A percentile compares a stretch with the other conserved stretches of the same genome.
Evolutionary conservation across 2,797 vertebrate genomes (phyloP).

Genomic region (Amphiprion clarkii): DNA sequence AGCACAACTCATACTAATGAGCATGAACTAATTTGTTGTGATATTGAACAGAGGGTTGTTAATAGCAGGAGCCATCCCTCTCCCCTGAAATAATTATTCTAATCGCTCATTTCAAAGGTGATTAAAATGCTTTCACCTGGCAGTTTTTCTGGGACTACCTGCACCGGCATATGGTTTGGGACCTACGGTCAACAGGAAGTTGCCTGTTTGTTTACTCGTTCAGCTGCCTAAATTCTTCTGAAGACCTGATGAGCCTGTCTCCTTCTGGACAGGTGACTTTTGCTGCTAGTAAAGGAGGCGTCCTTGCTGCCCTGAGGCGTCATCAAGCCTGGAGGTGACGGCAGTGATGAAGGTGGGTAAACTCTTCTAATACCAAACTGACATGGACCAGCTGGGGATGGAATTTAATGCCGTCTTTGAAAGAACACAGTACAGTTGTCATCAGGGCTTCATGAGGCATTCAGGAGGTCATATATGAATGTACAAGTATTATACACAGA

Average conservation of each 20-base stretch:
- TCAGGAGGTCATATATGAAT: not conserved
- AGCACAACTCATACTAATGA: constrained; percentile 81
- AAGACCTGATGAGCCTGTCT: constrained; percentile 5
- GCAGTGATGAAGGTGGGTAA: constrained; percentile 20
- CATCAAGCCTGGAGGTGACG: not conserved
- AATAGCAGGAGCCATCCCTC: constrained; percentile 79
- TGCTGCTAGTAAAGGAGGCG: not conserved
- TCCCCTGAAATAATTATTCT: constrained; percentile 84
- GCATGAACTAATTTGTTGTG: constrained; percentile 80
- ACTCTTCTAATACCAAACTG: constrained; percentile 5
- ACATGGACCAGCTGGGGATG: no score
- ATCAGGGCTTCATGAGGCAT: not conserved
- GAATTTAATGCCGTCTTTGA: constrained; percentile 9
- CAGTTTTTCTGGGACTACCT: constrained; percentile 61
- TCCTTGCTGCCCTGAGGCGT: not conserved
- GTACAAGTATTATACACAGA: not conserved
- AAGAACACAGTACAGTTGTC: constrained; percentile 10
- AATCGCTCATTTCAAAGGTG: constrained; percentile 84
- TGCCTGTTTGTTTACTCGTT: constrained; percentile 66
- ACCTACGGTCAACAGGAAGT: constrained; percentile 57
- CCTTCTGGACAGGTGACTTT: constrained; percentile 15
- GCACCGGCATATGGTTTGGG: constrained; percentile 69
- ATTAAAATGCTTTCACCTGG: constrained; percentile 81
- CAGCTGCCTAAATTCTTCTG: constrained; percentile 25
- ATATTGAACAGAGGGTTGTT: constrained; percentile 83